Base-by-base conservation (phyloP, 2,888 invertebrate species). In the Euproctis similis region DNA sequence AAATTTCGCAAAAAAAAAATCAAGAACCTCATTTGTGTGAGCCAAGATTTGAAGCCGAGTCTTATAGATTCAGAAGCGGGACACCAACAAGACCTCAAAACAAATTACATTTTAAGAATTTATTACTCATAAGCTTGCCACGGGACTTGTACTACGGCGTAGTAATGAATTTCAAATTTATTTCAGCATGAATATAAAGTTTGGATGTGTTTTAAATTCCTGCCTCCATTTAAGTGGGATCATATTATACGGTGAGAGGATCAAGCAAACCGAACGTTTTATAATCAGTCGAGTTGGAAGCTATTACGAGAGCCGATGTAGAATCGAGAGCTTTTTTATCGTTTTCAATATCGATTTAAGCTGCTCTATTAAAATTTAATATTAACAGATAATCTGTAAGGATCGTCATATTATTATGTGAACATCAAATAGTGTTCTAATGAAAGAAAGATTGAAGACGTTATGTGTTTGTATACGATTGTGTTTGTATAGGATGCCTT, bases 201-300 rank as follows among this genome's bases (percentile, higher is more conserved):
- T 39, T 25, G 27, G 20, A 26, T 24, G 24, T 39, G 35, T 42
- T 40, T 42, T 49, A 34, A 28, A 31, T 40, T 39, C 27, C 26
- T 31, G 30, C 33, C 28, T 17, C 20, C 30, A 32, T 30, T 36
- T 41, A 37, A 22, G 37, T 42, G 46, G 53, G 62, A 72, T 69
- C 58, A 61, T 47, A 67, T 74, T 71, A 67, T 46, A 40, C 21
- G 48, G 44, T 74, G 68, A 73, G 67, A 62, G 68, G 70, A 69
- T 70, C 59, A 65, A 55, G 48, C 19, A 34, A 47, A 31, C 33
- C 34, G 33, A 47, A 32, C 33, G 28, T 38, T 28, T 31, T 49
- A 54, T 59, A 65, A 70, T 70, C 72, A 69, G 61, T 61, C 45
- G 47, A 59, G 58, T 52, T 57, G 51, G 47, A 59, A 54, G 54